A percentile compares a stretch with the other conserved stretches of the same genome.
Conservation (phyloP, 2,113 vertebrate genomes). For the Solenodon paradoxus region DNA sequence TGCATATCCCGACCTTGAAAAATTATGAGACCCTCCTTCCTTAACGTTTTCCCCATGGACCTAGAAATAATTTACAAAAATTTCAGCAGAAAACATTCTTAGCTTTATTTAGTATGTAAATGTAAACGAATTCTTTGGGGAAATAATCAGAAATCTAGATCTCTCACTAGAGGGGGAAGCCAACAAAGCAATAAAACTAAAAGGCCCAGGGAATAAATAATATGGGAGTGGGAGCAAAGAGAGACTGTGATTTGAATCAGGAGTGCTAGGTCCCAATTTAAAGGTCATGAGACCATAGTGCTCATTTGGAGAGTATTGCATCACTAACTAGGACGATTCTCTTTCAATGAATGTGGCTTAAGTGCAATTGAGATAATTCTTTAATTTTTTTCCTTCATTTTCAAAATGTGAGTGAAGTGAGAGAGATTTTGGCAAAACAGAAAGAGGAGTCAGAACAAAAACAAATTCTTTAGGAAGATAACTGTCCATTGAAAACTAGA, state of each 20-base stretch:
- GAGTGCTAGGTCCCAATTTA: not conserved
- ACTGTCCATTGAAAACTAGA: not conserved
- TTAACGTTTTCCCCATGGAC: not conserved
- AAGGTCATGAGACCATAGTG: not conserved
- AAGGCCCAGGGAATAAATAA: slow-evolving; percentile 4
- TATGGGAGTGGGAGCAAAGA: not conserved
- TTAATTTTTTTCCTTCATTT: not conserved
- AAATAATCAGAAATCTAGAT: slow-evolving; percentile 59
- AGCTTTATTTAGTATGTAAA: slow-evolving; percentile 29
- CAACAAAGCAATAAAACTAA: slow-evolving; percentile 32
- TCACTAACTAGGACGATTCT: not conserved
- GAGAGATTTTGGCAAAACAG: not conserved
- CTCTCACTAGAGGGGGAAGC: slow-evolving; percentile 44
- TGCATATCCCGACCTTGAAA: not conserved
- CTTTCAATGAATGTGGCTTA: not conserved
- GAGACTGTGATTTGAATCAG: not conserved
- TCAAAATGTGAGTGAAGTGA: not conserved
- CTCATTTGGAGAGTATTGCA: not conserved
- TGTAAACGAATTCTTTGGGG: slow-evolving; percentile 60
- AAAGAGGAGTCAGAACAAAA: not conserved
- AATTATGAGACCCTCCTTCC: not conserved
- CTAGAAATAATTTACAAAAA: not conserved
- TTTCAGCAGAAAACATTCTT: not conserved
- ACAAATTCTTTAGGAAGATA: not conserved
- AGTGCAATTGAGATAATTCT: not conserved